Base-by-base conservation (phyloP, 2,888 invertebrate genomes). In the Hesperia comma region DNA sequence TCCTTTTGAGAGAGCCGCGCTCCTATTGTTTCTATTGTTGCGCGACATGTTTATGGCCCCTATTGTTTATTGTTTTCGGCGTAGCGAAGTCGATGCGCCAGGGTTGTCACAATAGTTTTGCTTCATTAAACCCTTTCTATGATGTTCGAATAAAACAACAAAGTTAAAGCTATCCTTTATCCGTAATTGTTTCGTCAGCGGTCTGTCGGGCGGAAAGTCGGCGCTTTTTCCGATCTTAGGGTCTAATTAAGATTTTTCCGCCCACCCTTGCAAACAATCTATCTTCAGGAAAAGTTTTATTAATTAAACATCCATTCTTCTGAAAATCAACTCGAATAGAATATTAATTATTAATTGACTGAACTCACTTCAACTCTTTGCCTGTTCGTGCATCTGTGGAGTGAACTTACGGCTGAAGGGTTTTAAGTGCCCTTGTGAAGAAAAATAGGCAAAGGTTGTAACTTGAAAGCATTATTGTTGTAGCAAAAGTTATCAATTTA, bases 201-300 rank as follows among this genome's bases (percentile, higher is more conserved):
- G 49, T 19, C 40, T 57, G 49, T 41, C 63, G 8, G 17, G 40
- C 40, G 57, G 56, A 41, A 57, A 51, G 40, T 32, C 21, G 56
- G 37, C 43, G 26, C 49, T 51, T 57, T 57, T 63, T 51, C 51
- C 57, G 2, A 21, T 1, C 33, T 62, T 15, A 58, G 58, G 32
- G 5, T 58, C 43, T 37, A 57, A 46, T 49, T 56, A 56, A 17
- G 43, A 32, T 21, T 33, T 33, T 26, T 15, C 62, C 33, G 14
- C 43, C 58, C 58, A 46, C 58, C 58, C 58, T 58, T 43, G 43
- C 43, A 58, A 58, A 58, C 43, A 58, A 49, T 49, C 43, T 58
- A 58, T 58, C 58, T 43, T 43, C 26, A 26, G 10, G 41, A 21
- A 57, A 57, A 57, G 8, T 57, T 57, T 41, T 43, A 57, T 43